These are phyloP conservation scores for Cossypha heuglini DNA, from an alignment of 2,797 vertebrate genomes.

Conservation along the genomic window DNA sequence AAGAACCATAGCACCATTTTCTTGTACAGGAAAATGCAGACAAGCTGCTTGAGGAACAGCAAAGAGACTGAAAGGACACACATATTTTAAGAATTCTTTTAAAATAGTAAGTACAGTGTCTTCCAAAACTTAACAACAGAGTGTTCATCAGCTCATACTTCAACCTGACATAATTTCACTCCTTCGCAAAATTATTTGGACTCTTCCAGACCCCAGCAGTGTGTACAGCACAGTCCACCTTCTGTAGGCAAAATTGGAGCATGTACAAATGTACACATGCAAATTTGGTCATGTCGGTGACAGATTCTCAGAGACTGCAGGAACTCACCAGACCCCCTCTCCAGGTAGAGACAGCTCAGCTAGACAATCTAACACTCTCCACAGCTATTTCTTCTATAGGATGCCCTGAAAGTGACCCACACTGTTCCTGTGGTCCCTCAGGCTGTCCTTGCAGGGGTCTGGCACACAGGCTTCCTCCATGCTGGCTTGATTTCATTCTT, in stretches of 20 bases:
- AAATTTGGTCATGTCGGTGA: accelerated
- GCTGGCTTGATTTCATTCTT: neutral
- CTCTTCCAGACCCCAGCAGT: neutral
- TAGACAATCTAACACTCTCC: neutral
- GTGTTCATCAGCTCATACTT: neutral
- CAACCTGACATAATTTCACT: neutral
- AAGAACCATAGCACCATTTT: neutral
- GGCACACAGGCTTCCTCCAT: accelerated
- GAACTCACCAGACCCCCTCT: neutral
- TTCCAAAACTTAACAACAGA: neutral
- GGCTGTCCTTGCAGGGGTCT: neutral
- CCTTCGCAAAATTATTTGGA: neutral
- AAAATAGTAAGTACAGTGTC: neutral
- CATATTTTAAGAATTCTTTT: neutral
- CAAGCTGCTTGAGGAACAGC: neutral
- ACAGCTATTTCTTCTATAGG: neutral
- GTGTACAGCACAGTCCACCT: neutral
- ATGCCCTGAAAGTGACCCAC: neutral
- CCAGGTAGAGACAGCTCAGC: neutral
- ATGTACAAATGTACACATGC: neutral
- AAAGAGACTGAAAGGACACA: neutral
- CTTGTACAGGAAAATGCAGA: neutral
- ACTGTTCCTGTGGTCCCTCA: neutral
- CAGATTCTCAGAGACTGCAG: neutral
- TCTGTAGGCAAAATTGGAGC: neutral